Percentiles rank a stretch among this genome's conserved stretches.
phyloP scores from a whole-genome alignment of 1,140 invertebrate genomes.

The Dinoponera quadriceps region DNA sequence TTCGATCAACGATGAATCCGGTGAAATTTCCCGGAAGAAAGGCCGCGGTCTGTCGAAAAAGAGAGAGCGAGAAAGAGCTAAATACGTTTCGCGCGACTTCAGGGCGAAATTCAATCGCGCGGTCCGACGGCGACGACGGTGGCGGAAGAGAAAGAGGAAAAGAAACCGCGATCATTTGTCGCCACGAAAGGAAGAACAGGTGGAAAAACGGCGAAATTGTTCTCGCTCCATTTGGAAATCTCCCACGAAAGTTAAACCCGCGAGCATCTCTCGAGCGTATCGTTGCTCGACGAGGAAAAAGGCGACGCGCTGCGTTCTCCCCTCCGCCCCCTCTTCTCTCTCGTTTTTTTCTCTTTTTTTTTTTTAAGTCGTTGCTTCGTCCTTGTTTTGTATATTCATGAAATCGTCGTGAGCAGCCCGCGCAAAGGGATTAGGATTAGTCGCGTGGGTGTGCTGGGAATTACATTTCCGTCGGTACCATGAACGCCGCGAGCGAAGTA shows the following conservation, averaged over 20 bases:
- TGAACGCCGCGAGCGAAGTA: not conserved
- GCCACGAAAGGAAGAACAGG: constrained; percentile 30
- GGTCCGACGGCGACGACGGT: not conserved
- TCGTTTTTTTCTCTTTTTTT: not conserved
- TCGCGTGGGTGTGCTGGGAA: constrained; percentile 25
- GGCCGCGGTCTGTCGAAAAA: not conserved
- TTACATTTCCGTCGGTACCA: constrained; percentile 29
- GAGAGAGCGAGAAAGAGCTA: not conserved
- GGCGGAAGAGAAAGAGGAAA: not conserved
- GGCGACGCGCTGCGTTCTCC: not conserved
- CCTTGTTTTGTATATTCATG: constrained; percentile 56
- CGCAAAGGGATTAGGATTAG: constrained; percentile 54
- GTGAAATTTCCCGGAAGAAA: not conserved
- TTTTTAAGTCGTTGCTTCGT: constrained; percentile 8
- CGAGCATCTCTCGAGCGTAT: constrained; percentile 47
- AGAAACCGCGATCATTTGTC: constrained; percentile 41
- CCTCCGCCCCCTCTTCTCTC: not conserved
- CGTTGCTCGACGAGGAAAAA: constrained; percentile 52
- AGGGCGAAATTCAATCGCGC: constrained; percentile 38
- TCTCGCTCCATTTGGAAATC: constrained; percentile 60
- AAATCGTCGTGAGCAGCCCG: constrained; percentile 43
- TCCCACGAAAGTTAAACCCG: constrained; percentile 61
- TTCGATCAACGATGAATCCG: constrained; percentile 11
- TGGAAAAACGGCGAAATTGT: constrained; percentile 62
- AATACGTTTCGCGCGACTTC: not conserved